Conservation (phyloP, 2,888 invertebrate genomes). For the Xylota sylvarum region DNA sequence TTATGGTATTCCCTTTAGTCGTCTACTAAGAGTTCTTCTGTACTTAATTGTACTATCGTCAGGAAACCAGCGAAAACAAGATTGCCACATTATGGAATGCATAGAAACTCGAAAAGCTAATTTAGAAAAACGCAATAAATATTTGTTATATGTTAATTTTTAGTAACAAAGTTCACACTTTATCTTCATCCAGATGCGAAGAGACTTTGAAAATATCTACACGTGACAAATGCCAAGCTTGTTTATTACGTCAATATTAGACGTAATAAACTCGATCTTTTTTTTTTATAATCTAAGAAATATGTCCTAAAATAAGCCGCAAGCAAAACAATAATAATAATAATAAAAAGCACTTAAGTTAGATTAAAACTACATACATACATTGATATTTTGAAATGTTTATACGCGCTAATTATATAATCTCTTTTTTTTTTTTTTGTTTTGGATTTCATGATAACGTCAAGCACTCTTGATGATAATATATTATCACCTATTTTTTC, state of each 20-base stretch:
- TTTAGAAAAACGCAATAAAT: not conserved
- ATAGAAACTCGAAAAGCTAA: not conserved
- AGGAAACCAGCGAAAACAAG: not conserved
- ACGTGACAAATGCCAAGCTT: not conserved
- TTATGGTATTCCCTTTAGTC: not conserved
- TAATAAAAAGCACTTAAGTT: not conserved
- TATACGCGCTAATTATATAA: not conserved
- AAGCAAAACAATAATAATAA: constrained; percentile 4
- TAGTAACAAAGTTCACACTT: not conserved
- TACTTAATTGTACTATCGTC: not conserved
- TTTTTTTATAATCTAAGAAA: not conserved
- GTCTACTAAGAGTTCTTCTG: not conserved
- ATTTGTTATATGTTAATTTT: not conserved
- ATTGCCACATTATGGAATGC: not conserved
- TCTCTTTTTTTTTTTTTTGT: not conserved
- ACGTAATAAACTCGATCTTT: not conserved
- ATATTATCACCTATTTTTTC: not conserved
- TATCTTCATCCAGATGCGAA: not conserved
- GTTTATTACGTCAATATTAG: constrained; percentile 1
- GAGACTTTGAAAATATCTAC: not conserved
- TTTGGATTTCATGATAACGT: constrained; percentile 2
- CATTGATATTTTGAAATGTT: not conserved
- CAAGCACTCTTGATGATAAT: not conserved
- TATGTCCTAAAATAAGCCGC: not conserved
- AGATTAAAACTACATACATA: not conserved